phyloP scores from a whole-genome alignment of 1,140 invertebrate species.

The Eueides isabella region DNA sequence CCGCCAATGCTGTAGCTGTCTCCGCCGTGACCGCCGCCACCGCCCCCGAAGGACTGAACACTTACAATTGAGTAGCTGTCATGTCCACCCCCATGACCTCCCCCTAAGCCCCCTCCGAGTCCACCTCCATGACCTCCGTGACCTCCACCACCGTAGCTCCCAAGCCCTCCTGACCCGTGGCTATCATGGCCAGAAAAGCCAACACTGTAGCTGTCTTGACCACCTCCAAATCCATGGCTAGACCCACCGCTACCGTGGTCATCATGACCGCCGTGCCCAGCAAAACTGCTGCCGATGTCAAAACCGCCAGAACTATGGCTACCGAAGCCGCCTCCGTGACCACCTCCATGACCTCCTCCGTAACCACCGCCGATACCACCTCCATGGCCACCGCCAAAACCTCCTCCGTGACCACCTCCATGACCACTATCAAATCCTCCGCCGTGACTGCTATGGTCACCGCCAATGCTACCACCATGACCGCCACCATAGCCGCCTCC shows the following conservation, averaged over 20 bases:
- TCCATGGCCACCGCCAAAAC: conserved; percentile 41
- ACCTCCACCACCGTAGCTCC: conserved; percentile 21
- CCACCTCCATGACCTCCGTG: conserved; percentile 33
- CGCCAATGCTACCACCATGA: conserved; percentile 40
- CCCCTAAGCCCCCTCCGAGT: conserved; percentile 35
- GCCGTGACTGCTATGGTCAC: conserved; percentile 37
- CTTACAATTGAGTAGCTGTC: conserved; percentile 24
- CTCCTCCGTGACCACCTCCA: conserved; percentile 37
- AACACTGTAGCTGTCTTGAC: conserved; percentile 11
- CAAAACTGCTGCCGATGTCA: conserved; percentile 35
- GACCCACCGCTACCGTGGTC: conserved; percentile 21
- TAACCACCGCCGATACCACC: conserved; percentile 35
- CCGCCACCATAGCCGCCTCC: conserved; percentile 40
- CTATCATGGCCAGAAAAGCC: conserved; percentile 1
- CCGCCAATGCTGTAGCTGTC: conserved; percentile 34
- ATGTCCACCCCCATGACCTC: conserved; percentile 41
- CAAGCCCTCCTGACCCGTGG: conserved; percentile 1
- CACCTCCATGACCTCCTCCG: conserved; percentile 42
- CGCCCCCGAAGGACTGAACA: conserved; percentile 33
- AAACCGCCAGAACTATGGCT: conserved; percentile 38
- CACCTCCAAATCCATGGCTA: conserved; percentile 1
- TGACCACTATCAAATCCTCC: conserved; percentile 44
- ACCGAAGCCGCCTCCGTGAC: conserved; percentile 41
- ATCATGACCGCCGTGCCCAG: conserved; percentile 43
- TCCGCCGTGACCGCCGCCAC: conserved; percentile 38